Conservation (phyloP, 2,113 vertebrate species). For the Etheostoma spectabile region DNA sequence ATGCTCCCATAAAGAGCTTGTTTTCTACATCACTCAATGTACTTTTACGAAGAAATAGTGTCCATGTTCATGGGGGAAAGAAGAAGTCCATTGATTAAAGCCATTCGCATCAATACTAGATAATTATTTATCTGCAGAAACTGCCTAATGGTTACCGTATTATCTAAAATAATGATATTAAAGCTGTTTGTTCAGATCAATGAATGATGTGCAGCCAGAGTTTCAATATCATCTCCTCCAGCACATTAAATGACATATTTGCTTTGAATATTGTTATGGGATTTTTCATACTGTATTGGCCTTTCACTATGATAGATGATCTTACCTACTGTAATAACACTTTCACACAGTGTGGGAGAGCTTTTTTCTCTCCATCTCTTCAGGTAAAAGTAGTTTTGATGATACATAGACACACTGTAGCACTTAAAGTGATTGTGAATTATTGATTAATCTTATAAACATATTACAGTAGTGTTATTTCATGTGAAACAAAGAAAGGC, state of each 20-base stretch:
- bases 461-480: neutral
- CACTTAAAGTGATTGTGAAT: neutral
- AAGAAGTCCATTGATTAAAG: slow-evolving; percentile 8
- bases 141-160: neutral
- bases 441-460: slow-evolving; percentile 1
- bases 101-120: slow-evolving; percentile 1
- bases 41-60: neutral
- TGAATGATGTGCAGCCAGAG: slow-evolving; percentile 57
- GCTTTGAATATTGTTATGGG: slow-evolving; percentile 58
- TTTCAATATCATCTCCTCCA: slow-evolving; percentile 53
- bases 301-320: slow-evolving; percentile 74
- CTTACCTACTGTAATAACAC: slow-evolving; percentile 49
- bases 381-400: slow-evolving; percentile 42
- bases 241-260: slow-evolving; percentile 63
- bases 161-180: slow-evolving; percentile 31
- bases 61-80: neutral
- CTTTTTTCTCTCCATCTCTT: neutral
- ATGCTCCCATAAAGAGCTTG: slow-evolving; percentile 31
- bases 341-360: slow-evolving; percentile 29
- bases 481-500: neutral
- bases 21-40: slow-evolving; percentile 43
- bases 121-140: slow-evolving; percentile 28
- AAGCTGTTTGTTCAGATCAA: slow-evolving; percentile 45
- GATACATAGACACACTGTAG: neutral
- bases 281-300: slow-evolving; percentile 71